These are phyloP conservation scores for Irena cyanogastra DNA, from an alignment of 2,113 vertebrate species.

Conservation along the genomic window DNA sequence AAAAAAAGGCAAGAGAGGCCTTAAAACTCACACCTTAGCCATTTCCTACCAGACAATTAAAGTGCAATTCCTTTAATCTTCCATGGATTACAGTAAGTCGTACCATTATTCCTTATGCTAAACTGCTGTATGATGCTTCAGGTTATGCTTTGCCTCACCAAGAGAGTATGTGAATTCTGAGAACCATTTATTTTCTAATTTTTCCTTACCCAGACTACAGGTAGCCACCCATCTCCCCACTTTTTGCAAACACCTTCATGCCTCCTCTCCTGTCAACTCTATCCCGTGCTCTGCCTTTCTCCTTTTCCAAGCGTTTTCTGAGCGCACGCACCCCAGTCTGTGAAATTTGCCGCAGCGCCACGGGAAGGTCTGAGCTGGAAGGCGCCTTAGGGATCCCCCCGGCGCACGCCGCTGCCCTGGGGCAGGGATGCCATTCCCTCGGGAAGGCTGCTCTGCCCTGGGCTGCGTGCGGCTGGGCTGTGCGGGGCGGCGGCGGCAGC, in stretches of 20 bases:
- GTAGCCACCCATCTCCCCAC: not conserved
- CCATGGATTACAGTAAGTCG: not conserved
- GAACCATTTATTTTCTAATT: not conserved
- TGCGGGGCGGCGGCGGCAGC: not conserved
- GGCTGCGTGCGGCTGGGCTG: not conserved
- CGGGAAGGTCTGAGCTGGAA: not conserved
- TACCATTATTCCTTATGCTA: not conserved
- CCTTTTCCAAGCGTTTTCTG: too few relatives aligned
- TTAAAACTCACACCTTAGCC: not conserved
- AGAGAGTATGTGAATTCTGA: rapidly evolving
- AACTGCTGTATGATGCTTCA: not conserved
- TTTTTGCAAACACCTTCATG: not conserved
- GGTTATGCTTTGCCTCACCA: not conserved
- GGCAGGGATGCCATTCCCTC: not conserved
- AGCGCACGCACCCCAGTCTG: rapidly evolving
- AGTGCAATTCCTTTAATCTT: not conserved
- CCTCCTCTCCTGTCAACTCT: not conserved
- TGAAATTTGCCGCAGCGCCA: rapidly evolving
- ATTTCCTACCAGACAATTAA: not conserved
- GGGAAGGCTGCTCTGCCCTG: not conserved
- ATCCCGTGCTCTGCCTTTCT: not conserved
- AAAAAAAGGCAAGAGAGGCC: not conserved
- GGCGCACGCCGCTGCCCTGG: not conserved
- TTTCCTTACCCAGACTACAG: not conserved
- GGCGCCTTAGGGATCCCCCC: not conserved